Base-by-base conservation (phyloP, 2,113 vertebrate genomes). In the Mola mola region DNA sequence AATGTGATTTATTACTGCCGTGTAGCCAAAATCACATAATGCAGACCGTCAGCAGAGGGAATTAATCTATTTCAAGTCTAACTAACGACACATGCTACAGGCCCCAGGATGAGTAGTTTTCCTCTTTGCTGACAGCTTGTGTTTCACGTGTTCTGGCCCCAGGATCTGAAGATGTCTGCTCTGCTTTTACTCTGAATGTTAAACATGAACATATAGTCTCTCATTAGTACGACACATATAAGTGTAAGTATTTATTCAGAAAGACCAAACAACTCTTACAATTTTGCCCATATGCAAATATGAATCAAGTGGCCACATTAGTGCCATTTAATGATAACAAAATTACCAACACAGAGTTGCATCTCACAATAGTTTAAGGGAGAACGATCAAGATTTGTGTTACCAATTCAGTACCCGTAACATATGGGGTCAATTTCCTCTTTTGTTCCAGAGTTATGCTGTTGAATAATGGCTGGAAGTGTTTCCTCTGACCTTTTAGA, bases 1-100 rank as follows among this genome's bases (percentile, higher is more conserved):
- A 85, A 78, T 78, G 71, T 88, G 85, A 90, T 88, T 81, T 85
- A 89, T 85, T 70, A 70, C 84, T 72, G 82, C 66, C 53, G 66
- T 49, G 57, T 49, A 28, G 74, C 43, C 58, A 82, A 70, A 82
- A 77, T 68, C 56, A 64, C 78, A 83, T 78, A 64, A 63, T 64
- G 53, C 56, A 28, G 70, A 58, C 43, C 22, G n/a, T 72, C 37
- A 51, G 75, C 61, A 51, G 48, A 29, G 62, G 56, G 52, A 82
- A 82, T 75, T 15, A 59, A 85, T 85, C 73, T 77, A 42, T 66
- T 82, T 86, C 65, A 80, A 33, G 74, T 69, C 31, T 69, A 71
- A 78, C 77, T 66, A 76, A 65, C 44, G 81, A 73, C 59, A 78
- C 75, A 75, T 61, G 66, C 31, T 78, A 76, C 59, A 38, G 72